Percentiles rank a stretch among this genome's conserved stretches.
These are phyloP conservation scores for Calephelis perditalis DNA, from an alignment of 2,888 invertebrate genomes.

Conservation along the genomic window DNA sequence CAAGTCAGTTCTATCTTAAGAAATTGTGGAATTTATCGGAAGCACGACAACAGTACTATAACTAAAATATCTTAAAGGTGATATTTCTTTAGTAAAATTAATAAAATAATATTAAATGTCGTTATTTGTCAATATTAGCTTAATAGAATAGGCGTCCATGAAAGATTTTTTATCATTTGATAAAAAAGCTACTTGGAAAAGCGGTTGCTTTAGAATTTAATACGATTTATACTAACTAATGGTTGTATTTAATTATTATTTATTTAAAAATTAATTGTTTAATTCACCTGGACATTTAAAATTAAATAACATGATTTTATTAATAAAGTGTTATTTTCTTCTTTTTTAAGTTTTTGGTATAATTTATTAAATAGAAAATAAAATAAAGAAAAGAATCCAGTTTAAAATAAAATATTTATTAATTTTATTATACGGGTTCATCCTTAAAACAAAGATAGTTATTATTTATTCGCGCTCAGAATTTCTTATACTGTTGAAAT, in stretches of 20 bases:
- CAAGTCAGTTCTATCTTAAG: too few species aligned
- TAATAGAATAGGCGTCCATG: background rate
- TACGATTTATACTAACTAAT: background rate
- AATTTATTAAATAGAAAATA: too few species aligned
- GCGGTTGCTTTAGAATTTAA: background rate
- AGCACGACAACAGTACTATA: too few species aligned
- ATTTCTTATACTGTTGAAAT: background rate
- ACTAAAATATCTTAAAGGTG: background rate
- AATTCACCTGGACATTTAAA: background rate
- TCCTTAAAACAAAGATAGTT: too few species aligned
- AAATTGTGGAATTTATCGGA: too few species aligned
- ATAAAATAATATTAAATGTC: background rate
- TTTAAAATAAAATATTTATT: too few species aligned
- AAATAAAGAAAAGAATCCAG: too few species aligned
- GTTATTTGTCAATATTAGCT: constrained; percentile 4
- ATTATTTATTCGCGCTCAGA: too few species aligned
- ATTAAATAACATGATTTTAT: background rate
- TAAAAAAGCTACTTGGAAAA: background rate
- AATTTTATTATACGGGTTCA: too few species aligned
- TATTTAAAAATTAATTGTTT: background rate
- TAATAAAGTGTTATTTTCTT: too few species aligned
- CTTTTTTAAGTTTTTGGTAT: too few species aligned
- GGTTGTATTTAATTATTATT: background rate
- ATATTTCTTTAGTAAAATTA: background rate
- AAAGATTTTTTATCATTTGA: background rate